Percentiles rank a stretch among this genome's conserved stretches.
Evolutionary conservation across 2,888 invertebrate genomes (phyloP).

Genomic region (Tenthredo distinguenda): DNA sequence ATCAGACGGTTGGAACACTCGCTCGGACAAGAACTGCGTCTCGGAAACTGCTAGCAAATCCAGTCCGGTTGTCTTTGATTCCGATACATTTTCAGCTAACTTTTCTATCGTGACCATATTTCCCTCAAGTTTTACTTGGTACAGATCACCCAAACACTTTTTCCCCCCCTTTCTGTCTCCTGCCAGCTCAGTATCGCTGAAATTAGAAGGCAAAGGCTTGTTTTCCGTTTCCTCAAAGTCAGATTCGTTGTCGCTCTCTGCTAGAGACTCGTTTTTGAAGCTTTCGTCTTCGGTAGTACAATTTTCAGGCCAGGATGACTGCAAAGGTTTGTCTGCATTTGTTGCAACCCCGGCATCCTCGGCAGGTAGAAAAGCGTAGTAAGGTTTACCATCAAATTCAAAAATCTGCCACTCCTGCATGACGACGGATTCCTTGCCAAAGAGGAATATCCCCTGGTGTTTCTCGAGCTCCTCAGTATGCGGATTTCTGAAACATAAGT

Average conservation of each 20-base stretch:
- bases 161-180: not conserved
- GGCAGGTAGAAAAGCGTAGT: constrained; percentile 76
- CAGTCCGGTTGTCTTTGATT: not conserved
- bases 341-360: constrained; percentile 59
- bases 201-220: not conserved
- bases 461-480: constrained; percentile 57
- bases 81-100: constrained; percentile 57
- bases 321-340: not conserved
- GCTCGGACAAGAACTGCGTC: not conserved
- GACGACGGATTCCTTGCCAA: constrained; percentile 72
- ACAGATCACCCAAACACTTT: constrained; percentile 64
- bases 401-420: constrained; percentile 77
- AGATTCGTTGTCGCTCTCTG: constrained; percentile 53
- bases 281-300: not conserved
- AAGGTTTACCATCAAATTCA: constrained; percentile 75
- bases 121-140: constrained; percentile 71
- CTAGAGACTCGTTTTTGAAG: not conserved
- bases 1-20: no score
- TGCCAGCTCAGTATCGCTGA: not conserved
- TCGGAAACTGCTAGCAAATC: not conserved
- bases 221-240: constrained; percentile 7
- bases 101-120: constrained; percentile 70
- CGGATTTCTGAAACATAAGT: constrained; percentile 73
- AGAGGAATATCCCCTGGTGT: constrained; percentile 73
- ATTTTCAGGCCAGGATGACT: constrained; percentile 62